Evolutionary conservation across 37 sponge, comb jelly and placozoan species (phyloP).

Genomic region (Halichondria panicea): DNA sequence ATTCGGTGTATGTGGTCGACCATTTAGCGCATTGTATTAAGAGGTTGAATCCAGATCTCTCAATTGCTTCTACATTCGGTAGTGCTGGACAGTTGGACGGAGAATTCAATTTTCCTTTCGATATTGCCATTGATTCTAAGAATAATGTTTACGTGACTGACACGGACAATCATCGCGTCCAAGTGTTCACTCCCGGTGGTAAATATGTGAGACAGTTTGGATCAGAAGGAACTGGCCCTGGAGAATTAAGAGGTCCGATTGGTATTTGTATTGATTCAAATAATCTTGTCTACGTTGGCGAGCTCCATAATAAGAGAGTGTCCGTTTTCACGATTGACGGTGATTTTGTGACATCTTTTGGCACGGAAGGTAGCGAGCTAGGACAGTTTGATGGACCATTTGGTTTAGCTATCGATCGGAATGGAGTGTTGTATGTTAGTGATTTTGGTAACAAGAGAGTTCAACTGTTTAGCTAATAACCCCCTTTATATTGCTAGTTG

Average conservation of each 20-base stretch:
- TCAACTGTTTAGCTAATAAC: no score
- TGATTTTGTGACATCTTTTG: conserved; percentile 40
- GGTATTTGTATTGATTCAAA: conserved; percentile 14
- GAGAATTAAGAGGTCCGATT: background rate
- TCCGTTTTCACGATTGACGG: conserved; percentile 40
- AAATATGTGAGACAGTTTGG: conserved; percentile 24
- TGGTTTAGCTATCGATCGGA: conserved; percentile 36
- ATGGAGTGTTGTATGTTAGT: conserved; percentile 57
- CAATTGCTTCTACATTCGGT: conserved; percentile 50
- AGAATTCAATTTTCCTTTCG: conserved; percentile 51
- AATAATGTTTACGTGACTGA: conserved; percentile 62
- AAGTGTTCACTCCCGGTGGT: conserved; percentile 53
- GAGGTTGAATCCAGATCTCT: conserved; percentile 47
- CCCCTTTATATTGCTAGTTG: no score
- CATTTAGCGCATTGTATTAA: conserved; percentile 51
- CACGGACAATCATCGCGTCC: conserved; percentile 43
- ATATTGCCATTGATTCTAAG: conserved; percentile 40
- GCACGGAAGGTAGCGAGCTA: conserved; percentile 20
- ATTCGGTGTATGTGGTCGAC: conserved; percentile 52
- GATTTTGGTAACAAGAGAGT: conserved; percentile 28
- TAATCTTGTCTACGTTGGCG: conserved; percentile 31
- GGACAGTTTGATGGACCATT: conserved; percentile 30
- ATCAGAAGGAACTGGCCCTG: background rate
- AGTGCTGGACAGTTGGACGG: conserved; percentile 23
- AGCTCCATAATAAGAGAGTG: conserved; percentile 3